Conservation (phyloP, 2,888 invertebrate species). For the Erebia palarica region DNA sequence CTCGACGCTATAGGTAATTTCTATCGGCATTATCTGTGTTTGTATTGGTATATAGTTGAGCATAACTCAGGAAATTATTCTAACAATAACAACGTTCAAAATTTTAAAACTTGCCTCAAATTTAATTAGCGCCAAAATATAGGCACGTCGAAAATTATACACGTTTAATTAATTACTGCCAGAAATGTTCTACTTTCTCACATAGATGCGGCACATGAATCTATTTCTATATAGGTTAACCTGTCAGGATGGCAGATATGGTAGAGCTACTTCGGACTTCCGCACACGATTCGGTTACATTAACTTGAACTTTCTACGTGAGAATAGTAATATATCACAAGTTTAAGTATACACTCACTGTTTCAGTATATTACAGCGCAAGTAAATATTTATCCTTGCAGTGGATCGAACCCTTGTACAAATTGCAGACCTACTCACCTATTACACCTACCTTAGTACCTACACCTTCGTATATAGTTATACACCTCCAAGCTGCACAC, state of each 20-base stretch:
- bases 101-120: background rate
- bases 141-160: background rate
- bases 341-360: too few relatives aligned
- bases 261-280: background rate
- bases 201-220: conserved; percentile 12
- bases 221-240: conserved; percentile 36
- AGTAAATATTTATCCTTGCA: too few relatives aligned
- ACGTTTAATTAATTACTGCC: conserved; percentile 7
- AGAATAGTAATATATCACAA: background rate
- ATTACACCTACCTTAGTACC: too few relatives aligned
- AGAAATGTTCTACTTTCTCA: conserved; percentile 22
- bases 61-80: too few relatives aligned
- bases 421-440: too few relatives aligned
- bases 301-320: background rate
- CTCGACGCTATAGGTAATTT: too few relatives aligned
- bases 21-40: too few relatives aligned
- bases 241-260: conserved; percentile 27
- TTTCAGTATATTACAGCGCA: too few relatives aligned
- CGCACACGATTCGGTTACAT: conserved; percentile 8
- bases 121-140: background rate
- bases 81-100: background rate
- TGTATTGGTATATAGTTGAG: too few relatives aligned
- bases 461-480: too few relatives aligned
- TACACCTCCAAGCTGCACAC: too few relatives aligned
- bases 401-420: too few relatives aligned